Base-by-base conservation (phyloP, 2,797 vertebrate species). In the Pterois miles region DNA sequence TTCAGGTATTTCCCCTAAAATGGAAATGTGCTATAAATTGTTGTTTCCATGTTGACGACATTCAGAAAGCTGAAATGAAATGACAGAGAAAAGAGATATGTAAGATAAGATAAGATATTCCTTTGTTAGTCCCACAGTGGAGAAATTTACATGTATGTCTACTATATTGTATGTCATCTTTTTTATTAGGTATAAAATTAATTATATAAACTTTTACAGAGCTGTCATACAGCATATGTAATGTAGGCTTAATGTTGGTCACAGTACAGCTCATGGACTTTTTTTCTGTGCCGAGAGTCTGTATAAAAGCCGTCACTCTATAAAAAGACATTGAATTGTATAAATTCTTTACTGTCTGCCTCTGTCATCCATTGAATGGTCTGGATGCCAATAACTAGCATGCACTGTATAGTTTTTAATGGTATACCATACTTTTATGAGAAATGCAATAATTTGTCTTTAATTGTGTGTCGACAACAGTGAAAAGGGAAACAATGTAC, bases 401-500 rank as follows among this genome's bases (percentile, higher is more conserved):
- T 50, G 20, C 23, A 46, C 5, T 22, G 1, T 11, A 40, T 5
- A 29, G 20, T 40, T 43, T 50, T 13, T n/a, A 62, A 64, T 7
- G 38, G 12, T 29, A 68, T 71, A 13, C 29, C 36, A 57, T 60
- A 40, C 36, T 52, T 57, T 40, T 58, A 6, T 27, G 23, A 71
- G 22, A 80, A 52, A 53, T 12, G 12, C 46, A 20, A 3, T 34
- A 38, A 66, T 43, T 63, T 6, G 40, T 66, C 11, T 54, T 46
- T 46, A 65, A 66, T 71, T 8, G 20, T 23, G 31, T 59, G 50
- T 68, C 68, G 25, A 79, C 58, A 65, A 8, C 10, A 64, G 33
- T 52, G 5, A 57, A 82, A 77, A 52, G 11, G 48, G 43, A 78
- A 60, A 68, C 46, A 6, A 36, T 83, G 58, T 64, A 59, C 57